Conservation (phyloP, 1,140 invertebrate genomes). For the Calephelis nemesis region DNA sequence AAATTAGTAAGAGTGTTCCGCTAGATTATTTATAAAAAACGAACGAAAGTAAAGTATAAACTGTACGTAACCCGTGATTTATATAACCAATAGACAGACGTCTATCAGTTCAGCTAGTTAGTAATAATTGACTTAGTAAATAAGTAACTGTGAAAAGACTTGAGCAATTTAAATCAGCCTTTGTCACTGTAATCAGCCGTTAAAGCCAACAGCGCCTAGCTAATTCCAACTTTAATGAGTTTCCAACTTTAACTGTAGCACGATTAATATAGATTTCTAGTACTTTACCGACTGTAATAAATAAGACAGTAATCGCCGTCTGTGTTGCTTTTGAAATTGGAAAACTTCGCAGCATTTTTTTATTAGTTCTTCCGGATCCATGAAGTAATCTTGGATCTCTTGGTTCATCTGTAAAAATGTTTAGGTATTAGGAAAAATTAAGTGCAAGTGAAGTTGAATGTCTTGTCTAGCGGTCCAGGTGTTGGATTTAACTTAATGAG, state of each 20-base stretch:
- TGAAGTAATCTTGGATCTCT: constrained; percentile 75
- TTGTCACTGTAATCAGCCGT: background rate
- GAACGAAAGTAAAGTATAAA: too few species aligned
- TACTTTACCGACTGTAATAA: constrained; percentile 70
- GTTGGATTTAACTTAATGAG: too few species aligned
- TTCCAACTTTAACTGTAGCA: background rate
- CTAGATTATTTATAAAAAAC: too few species aligned
- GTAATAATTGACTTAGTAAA: too few species aligned
- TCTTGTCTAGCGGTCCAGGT: too few species aligned
- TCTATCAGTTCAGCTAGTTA: too few species aligned
- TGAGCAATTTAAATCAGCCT: background rate
- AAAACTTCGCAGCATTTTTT: constrained; percentile 70
- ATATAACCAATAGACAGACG: too few species aligned
- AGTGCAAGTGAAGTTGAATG: too few species aligned
- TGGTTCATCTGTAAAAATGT: constrained; percentile 63
- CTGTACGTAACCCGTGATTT: too few species aligned
- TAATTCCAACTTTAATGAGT: background rate
- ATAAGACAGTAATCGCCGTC: constrained; percentile 66
- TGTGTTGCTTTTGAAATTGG: constrained; percentile 72
- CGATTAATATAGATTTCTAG: constrained; percentile 10
- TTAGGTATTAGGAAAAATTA: constrained; percentile 13
- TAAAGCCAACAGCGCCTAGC: background rate
- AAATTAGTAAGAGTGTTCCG: too few species aligned
- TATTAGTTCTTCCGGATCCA: constrained; percentile 73
- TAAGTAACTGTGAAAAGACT: too few species aligned